Evolutionary conservation across 2,888 invertebrate genomes (phyloP).

Genomic region (Biston betularia): DNA sequence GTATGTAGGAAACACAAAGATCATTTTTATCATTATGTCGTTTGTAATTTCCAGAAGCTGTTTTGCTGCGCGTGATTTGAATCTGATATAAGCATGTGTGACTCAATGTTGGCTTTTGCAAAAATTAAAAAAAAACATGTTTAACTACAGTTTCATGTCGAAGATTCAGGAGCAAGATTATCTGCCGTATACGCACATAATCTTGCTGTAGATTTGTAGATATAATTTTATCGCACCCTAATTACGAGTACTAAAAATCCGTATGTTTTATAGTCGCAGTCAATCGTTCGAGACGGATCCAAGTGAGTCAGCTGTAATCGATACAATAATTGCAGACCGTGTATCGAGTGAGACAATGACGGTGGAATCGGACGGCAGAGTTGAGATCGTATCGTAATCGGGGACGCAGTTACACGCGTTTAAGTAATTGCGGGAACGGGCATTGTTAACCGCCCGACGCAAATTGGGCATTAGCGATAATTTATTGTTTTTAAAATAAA

Average conservation of each 20-base stretch:
- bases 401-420: conserved; percentile 81
- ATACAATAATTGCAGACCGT: conserved; percentile 80
- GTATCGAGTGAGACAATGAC: conserved; percentile 82
- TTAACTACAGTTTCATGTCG: conserved; percentile 50
- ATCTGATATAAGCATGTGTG: conserved; percentile 60
- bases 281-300: conserved; percentile 72
- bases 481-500: conserved; percentile 83
- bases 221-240: conserved; percentile 70
- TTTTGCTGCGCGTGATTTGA: conserved; percentile 68
- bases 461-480: conserved; percentile 86
- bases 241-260: conserved; percentile 75
- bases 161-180: conserved; percentile 59
- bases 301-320: conserved; percentile 81
- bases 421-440: conserved; percentile 85
- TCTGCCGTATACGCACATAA: conserved; percentile 55
- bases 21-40: conserved; percentile 54
- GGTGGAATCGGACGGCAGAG: conserved; percentile 64
- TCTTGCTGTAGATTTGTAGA: too few relatives aligned
- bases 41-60: conserved; percentile 74
- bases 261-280: conserved; percentile 76
- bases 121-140: conserved; percentile 55
- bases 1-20: conserved; percentile 1
- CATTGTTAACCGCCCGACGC: conserved; percentile 84
- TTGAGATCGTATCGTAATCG: conserved; percentile 79
- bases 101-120: conserved; percentile 56